phyloP scores from a whole-genome alignment of 1,140 invertebrate species.

The Monomorium pharaonis region DNA sequence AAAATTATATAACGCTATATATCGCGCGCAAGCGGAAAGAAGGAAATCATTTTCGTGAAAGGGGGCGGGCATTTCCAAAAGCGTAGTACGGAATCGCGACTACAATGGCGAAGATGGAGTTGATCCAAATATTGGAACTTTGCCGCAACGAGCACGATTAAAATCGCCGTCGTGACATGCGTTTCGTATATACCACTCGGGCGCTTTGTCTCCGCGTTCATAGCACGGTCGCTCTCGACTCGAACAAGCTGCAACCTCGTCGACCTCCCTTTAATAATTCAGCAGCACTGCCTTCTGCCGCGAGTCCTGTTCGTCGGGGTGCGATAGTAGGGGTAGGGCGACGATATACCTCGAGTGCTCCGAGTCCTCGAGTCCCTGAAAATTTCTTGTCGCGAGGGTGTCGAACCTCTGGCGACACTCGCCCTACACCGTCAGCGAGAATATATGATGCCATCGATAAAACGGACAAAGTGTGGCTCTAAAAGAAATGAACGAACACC shows the following conservation, averaged over 20 bases:
- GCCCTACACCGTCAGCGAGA: conserved; percentile 59
- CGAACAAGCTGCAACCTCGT: conserved; percentile 56
- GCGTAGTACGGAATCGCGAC: neutral
- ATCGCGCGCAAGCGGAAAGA: neutral
- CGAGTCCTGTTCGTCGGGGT: conserved; percentile 20
- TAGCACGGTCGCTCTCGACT: conserved; percentile 42
- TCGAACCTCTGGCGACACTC: conserved; percentile 43
- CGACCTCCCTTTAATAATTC: conserved; percentile 61
- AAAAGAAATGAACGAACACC: conserved; percentile 7
- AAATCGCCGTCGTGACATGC: conserved; percentile 29
- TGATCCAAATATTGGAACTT: conserved; percentile 43
- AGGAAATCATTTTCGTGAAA: neutral
- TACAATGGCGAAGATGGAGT: neutral
- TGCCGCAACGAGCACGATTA: conserved; percentile 51
- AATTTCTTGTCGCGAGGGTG: conserved; percentile 42
- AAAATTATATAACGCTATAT: neutral
- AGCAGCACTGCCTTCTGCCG: conserved; percentile 52
- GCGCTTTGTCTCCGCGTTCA: conserved; percentile 46
- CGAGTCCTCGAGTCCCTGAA: conserved; percentile 17
- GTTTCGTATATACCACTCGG: conserved; percentile 34
- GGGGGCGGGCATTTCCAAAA: neutral
- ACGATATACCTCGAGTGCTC: conserved; percentile 8
- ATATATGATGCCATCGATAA: conserved; percentile 60
- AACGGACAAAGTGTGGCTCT: neutral
- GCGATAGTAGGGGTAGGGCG: neutral